Percentiles rank a stretch among this genome's conserved stretches.
phyloP scores from a whole-genome alignment of 2,113 vertebrate species.

The Rhipidura dahli region DNA sequence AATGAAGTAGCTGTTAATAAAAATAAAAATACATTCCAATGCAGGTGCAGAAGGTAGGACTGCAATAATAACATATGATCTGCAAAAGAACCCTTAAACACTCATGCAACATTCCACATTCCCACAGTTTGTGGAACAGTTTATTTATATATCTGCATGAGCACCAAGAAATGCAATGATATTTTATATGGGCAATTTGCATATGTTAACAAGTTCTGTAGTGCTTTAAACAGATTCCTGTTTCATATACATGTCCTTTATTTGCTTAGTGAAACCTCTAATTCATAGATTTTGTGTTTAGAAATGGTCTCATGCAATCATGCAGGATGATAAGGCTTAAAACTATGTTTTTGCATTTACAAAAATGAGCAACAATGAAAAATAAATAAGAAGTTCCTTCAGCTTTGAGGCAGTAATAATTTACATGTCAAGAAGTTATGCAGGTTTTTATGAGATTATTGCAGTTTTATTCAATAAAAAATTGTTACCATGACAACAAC shows the following conservation, averaged over 20 bases:
- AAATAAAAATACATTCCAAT: neutral
- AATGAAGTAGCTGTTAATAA: neutral
- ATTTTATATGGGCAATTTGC: neutral
- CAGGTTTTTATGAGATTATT: constrained; percentile 64
- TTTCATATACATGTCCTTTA: neutral
- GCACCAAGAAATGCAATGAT: neutral
- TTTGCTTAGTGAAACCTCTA: neutral
- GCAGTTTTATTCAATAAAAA: constrained; percentile 52
- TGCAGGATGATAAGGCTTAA: neutral
- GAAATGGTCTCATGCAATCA: neutral
- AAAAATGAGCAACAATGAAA: neutral
- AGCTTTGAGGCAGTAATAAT: constrained; percentile 62
- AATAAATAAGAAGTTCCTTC: neutral
- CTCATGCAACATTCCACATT: neutral
- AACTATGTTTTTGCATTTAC: neutral
- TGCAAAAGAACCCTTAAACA: neutral
- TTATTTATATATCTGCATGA: neutral
- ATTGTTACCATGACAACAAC: constrained; percentile 66
- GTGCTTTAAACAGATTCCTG: neutral
- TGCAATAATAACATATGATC: neutral
- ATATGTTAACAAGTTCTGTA: neutral
- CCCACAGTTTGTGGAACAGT: neutral
- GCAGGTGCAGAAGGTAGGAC: neutral
- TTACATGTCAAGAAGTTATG: constrained; percentile 69
- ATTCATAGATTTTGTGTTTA: neutral